Conservation (phyloP, 2,113 vertebrate species). For the Corvus cornix region DNA sequence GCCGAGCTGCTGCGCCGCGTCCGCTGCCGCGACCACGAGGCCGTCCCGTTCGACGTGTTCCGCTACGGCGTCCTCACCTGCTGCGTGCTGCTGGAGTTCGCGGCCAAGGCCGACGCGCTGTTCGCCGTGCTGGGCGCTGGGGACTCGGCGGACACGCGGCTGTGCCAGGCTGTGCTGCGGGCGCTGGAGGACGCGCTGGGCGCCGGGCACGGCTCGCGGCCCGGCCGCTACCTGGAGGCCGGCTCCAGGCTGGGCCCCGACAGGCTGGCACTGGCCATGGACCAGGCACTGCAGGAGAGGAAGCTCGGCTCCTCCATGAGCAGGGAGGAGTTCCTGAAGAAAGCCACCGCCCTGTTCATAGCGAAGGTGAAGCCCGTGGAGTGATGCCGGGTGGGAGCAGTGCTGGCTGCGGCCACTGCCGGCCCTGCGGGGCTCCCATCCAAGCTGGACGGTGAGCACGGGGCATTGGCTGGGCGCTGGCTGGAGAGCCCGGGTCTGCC, state of each 20-base stretch:
- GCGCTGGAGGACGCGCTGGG: constrained; percentile 86
- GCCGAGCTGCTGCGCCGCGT: constrained; percentile 81
- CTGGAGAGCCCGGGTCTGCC: neutral
- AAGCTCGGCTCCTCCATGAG: constrained; percentile 78
- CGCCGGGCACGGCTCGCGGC: constrained; percentile 40
- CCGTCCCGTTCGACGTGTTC: constrained; percentile 88
- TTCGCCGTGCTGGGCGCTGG: constrained; percentile 77
- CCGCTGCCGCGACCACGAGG: constrained; percentile 89
- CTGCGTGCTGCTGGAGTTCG: constrained; percentile 89
- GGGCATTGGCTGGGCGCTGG: rapidly evolving
- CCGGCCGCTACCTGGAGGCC: constrained; percentile 82
- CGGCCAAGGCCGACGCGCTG: constrained; percentile 81
- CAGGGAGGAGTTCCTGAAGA: constrained; percentile 88
- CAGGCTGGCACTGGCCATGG: constrained; percentile 83
- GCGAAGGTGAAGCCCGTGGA: constrained; percentile 84
- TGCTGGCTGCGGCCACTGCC: neutral
- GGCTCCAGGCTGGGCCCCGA: constrained; percentile 88
- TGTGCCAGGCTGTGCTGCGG: constrained; percentile 83
- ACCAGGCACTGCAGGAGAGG: constrained; percentile 59
- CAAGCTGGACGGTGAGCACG: rapidly evolving
- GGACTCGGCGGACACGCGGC: constrained; percentile 41
- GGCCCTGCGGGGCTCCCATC: neutral
- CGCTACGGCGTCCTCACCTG: constrained; percentile 88
- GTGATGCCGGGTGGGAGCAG: constrained; percentile 2
- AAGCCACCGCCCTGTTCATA: constrained; percentile 85